phyloP scores from a whole-genome alignment of 2,113 vertebrate genomes.

The Psilopsiagon aurifrons region DNA sequence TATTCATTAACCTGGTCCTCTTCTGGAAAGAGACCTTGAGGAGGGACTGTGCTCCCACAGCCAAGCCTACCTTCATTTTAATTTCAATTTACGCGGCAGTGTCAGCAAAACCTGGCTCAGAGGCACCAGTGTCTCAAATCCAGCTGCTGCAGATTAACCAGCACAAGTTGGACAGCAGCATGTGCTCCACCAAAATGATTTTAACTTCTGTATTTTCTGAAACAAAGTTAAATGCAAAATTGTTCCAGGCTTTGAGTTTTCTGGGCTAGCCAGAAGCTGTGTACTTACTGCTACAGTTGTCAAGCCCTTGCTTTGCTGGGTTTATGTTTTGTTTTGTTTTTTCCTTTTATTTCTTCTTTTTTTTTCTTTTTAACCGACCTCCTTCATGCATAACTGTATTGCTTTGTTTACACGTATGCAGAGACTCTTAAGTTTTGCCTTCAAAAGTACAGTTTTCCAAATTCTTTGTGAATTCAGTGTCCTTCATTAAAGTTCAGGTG shows the following conservation, averaged over 20 bases:
- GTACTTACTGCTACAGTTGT: not conserved
- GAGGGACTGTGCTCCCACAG: not conserved
- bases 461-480: not conserved
- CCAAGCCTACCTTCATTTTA: not conserved
- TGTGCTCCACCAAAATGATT: not conserved
- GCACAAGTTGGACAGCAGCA: not conserved
- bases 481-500: not conserved
- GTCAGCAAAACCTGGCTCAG: not conserved
- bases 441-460: not conserved
- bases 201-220: not conserved
- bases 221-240: not conserved
- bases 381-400: not conserved
- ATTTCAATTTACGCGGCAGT: not conserved
- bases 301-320: not conserved
- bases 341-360: not conserved
- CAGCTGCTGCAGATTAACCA: not conserved
- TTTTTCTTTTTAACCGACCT: not conserved
- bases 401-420: not conserved
- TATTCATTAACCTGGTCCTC: not conserved
- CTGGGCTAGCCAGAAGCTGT: not conserved
- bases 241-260: not conserved
- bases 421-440: not conserved
- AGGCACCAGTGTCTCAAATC: not conserved
- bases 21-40: not conserved
- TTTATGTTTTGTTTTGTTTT: no score